Base-by-base conservation (phyloP, 2,797 vertebrate genomes). In the Girardinus metallicus region DNA sequence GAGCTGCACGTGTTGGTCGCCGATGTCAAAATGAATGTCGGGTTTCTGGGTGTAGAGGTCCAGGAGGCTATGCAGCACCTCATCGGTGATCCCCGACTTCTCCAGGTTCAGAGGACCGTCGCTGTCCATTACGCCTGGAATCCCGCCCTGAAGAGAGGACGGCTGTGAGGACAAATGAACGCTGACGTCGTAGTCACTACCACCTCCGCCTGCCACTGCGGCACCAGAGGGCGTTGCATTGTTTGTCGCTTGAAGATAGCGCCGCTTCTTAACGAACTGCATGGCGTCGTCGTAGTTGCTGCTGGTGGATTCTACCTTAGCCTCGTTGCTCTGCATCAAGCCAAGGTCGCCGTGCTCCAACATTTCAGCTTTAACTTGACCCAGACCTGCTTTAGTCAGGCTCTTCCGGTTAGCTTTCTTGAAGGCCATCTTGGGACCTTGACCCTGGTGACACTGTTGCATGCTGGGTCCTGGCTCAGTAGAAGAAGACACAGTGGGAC, bases 241-340 rank as follows among this genome's bases (percentile, higher is more conserved):
- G 93, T 96, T 97, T 70, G 96, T 95, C 73, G 97, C 95, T n/a
- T 98, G 96, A 81, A 99, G 92, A 92, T 99, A 99, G 88, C 99
- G 97, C 83, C 98, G 96, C 88, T 99, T 99, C 96, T 99, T 99
- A 75, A 99, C 94, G 88, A 99, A 99, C 94, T 99, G 99, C 97
- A 99, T 98, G 96, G 99, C 99, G 76, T 99, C 98, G 23, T 99
- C 97, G 0, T 99, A 99, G 94, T 97, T 99, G 94, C 96, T 97
- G 96, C 94, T 96, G 88, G 95, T 94, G 15, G 94, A 95, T 85
- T 95, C 96, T 7, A 94, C 95, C 91, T 99, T 99, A 81, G 94
- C 92, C 73, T 94, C 94, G 47, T 96, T 92, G 80, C 93, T 94
- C 87, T 97, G 97, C 89, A 98, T 96, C 86, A 99, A 97, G 76